Evolutionary conservation across 2,797 vertebrate species (phyloP), one percentile per base, ranked within the genome.

Genomic region (Sebastes iracundus): DNA sequence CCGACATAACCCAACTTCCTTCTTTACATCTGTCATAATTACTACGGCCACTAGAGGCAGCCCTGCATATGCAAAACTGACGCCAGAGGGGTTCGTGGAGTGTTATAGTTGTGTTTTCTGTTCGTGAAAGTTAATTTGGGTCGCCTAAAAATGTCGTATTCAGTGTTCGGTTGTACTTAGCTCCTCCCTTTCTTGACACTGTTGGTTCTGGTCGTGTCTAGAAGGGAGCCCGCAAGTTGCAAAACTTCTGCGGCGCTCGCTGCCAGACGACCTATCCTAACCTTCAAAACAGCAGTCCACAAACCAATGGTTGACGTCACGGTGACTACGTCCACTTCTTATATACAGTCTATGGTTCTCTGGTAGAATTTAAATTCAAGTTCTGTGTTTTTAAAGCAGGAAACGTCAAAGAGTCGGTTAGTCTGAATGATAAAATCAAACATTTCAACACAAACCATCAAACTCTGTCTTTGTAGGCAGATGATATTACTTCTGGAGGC

Each of bases 1-100:
- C 0, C 13, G 0, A 42, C 38, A 14, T 0, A 42, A 14, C 38
- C 38, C 38, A 42, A 42, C 0, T 6, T 42, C 38, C 38, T 1
- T 0, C 38, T 38, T 38, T 14, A 6, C 38, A 6, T 6, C 5
- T 38, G 38, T 38, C 38, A 38, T 6, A 38, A 38, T 38, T 38
- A 14, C 38, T 14, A 14, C 0, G 0, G 13, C 38, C 5, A 38
- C 13, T 0, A 38, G 38, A 38, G 38, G 5, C 38, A 38, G 38
- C 38, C 38, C 13, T 38, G 35, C 35, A 38, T 0, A 0, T 38
- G 38, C 38, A 38, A 38, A 38, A 0, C 38, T 38, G 13, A 38
- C 13, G 0, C 38, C 0, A 38, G 38, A 0, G 38, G 0, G 13
- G 38, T 14, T 14, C 38, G 5, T 14, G 38, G 35, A 14, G 38